These are phyloP conservation scores for Lepus timidus DNA, from an alignment of 2,113 vertebrate genomes.

Conservation along the genomic window DNA sequence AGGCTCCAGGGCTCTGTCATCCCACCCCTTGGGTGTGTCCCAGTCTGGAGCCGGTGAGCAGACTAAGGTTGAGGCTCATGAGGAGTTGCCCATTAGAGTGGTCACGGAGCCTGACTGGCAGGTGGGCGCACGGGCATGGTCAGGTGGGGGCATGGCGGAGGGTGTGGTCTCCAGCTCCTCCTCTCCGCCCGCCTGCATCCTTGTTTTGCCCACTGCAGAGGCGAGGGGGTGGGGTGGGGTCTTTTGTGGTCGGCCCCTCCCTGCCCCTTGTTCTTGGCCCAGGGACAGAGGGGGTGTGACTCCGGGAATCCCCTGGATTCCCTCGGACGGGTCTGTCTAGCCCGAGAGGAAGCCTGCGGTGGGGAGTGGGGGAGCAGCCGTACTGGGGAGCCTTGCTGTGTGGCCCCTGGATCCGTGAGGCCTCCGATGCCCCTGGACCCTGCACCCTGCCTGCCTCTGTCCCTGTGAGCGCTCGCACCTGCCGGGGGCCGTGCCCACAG, in stretches of 20 bases:
- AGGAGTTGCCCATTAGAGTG: too few species aligned
- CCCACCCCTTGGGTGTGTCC: background rate
- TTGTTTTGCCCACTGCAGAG: too few species aligned
- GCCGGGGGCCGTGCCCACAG: background rate
- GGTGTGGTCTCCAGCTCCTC: background rate
- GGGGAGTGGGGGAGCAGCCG: background rate
- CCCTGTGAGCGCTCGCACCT: background rate
- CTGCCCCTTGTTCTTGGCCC: too few species aligned
- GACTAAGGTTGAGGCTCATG: background rate
- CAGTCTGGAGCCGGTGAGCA: background rate
- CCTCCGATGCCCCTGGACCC: background rate
- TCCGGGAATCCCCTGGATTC: background rate
- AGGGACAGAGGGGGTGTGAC: background rate
- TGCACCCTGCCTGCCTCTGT: background rate
- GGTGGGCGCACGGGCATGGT: too few species aligned
- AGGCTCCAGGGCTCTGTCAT: background rate
- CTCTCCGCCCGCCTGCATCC: rapidly evolving
- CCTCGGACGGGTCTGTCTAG: background rate
- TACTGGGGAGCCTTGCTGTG: background rate
- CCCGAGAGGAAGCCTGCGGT: background rate
- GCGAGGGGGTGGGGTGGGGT: too few species aligned
- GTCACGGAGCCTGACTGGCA: too few species aligned
- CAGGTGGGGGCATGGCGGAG: background rate
- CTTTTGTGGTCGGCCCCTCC: background rate
- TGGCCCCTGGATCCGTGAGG: too few species aligned